Evolutionary conservation across 1,140 invertebrate genomes (phyloP), one percentile per base, ranked within the genome.

Genomic region (Antheraea mylitta): DNA sequence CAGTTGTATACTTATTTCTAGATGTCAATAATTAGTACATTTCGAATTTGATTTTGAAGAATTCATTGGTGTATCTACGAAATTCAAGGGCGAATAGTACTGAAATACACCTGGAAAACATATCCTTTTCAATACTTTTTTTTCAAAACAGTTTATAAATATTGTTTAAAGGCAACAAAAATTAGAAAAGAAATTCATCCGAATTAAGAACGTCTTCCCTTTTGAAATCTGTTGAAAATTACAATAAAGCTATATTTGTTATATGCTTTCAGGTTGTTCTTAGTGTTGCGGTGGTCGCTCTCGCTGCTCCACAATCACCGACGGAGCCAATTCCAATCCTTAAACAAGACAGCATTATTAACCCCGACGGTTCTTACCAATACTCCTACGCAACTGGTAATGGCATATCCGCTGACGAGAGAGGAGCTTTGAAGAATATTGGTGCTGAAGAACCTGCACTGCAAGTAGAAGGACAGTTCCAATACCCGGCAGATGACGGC

Each of bases 291-390:
- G 90, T 88, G 48, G 76, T 87, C 13, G 88, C 87, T 42, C 71
- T 84, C 7, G 93, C 93, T 45, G 93, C 92, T 59, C 93, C 93
- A 18, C 93, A 93, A 71, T 78, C 80, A 60, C 81, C 80, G 2
- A 91, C 86, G 18, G 93, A 94, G 68, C 93, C 92, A 13, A 94
- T 95, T 69, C 94, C 94, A 48, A 95, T 95, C 69, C 68, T 95
- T 18, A 87, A 92, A 48, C 94, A 95, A 80, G 93, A 94, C 69
- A 93, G 94, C 78, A 91, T 94, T 81, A 93, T 95, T 53, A 95
- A 94, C 77, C 94, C 93, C 37, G 95, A 95, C 82, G 95, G 95
- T 67, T 94, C 94, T 7, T 96, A 95, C 87, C 94, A 94, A 78
- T 96, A 90, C 78, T 91, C 89, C 36, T 95, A 91, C 79, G 93